Conservation (phyloP, 2,113 vertebrate genomes). For the Bubalus kerabau region DNA sequence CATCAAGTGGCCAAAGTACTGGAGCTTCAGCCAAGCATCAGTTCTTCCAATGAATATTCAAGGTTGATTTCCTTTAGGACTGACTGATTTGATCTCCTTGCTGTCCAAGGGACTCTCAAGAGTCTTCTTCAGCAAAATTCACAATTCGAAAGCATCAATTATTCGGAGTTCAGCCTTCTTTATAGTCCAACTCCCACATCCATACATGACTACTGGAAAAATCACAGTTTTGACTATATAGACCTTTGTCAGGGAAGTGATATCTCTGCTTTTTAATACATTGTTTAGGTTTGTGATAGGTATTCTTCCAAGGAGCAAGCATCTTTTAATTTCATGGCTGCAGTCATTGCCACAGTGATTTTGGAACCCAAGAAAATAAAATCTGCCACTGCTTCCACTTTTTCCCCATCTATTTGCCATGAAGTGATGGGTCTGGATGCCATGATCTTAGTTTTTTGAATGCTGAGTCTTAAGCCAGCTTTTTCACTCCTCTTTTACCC, state of each 20-base stretch:
- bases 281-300: background rate
- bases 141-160: background rate
- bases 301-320: background rate
- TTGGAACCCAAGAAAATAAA: background rate
- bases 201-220: background rate
- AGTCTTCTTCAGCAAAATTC: background rate
- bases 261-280: background rate
- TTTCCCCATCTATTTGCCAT: background rate
- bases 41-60: background rate
- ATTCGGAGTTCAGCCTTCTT: background rate
- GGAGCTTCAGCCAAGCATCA: background rate
- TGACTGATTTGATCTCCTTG: background rate
- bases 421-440: background rate
- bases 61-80: background rate
- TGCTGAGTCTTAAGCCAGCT: background rate
- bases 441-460: background rate
- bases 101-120: background rate
- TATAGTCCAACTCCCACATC: background rate
- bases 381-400: background rate
- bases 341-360: background rate
- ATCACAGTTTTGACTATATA: background rate
- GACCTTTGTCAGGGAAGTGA: background rate
- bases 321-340: background rate
- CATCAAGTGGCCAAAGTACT: background rate
- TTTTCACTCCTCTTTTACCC: background rate